Base-by-base conservation (phyloP, 2,888 invertebrate species). In the Clitarchus hookeri region DNA sequence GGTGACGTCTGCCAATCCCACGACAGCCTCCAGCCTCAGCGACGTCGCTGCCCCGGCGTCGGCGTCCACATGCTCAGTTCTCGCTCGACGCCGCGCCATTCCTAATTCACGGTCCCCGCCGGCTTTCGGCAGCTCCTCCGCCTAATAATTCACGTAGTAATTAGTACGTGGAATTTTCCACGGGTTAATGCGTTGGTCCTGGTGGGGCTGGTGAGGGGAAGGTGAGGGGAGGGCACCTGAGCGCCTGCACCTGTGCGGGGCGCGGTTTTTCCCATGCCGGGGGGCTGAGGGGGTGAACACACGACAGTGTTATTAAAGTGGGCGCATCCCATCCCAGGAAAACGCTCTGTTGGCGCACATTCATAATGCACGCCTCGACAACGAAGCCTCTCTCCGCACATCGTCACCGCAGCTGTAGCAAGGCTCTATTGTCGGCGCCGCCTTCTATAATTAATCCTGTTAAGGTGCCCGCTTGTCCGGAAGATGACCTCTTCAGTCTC, bases 281-380 rank as follows among this genome's bases (percentile, higher is more conserved):
- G 8, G 65, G 65, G 65, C 1, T 23, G 16, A 16, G 48, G 65
- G 65, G 16, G 16, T n/a, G 65, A 23, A 19, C 23, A n/a, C 13
- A 65, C 65, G 65, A 65, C 65, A 65, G 65, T 65, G 65, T 65
- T 65, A n/a, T n/a, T n/a, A 65, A 65, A 65, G 65, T 65, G 65
- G 65, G 48, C 6, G 48, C 48, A 16, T 48, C 48, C 48, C 48
- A 2, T 11, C 48, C 48, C 65, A n/a, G 65, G 6, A 23, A n/a
- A 23, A 16, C 65, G 65, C 65, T n/a, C 65, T 65, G 2, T 16
- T 48, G 53, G 13, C 53, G 8, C 65, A 65, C 13, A 65, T 65
- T 65, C 65, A 65, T 65, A 65, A 65, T 65, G 65, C 65, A 65
- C 16, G 65, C 23, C 2, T 6, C 65, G 65, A 19, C 65, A 65